Evolutionary conservation across 2,888 invertebrate genomes (phyloP), one percentile per base, ranked within the genome.

Genomic region (Hypselothyrea guttata): DNA sequence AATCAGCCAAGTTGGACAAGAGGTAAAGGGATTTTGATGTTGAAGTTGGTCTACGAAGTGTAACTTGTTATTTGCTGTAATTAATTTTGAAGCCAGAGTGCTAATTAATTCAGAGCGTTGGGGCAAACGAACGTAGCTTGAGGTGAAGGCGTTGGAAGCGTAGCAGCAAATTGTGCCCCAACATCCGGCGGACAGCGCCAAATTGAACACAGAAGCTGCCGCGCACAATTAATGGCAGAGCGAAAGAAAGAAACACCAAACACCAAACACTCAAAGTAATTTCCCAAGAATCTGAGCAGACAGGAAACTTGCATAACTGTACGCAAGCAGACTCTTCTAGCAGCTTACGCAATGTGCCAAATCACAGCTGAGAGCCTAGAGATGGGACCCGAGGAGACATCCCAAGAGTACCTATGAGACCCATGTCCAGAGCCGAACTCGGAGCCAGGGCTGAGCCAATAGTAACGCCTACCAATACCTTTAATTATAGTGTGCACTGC

Each of bases 381-480:
- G n/a, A 18, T 18, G 16, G 7, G n/a, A n/a, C n/a, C n/a, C n/a
- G n/a, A n/a, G n/a, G n/a, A n/a, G n/a, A n/a, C n/a, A n/a, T n/a
- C n/a, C n/a, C n/a, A n/a, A n/a, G n/a, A n/a, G n/a, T n/a, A n/a
- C n/a, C n/a, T n/a, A n/a, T 22, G 22, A 22, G 22, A 22, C 22
- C 2, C 22, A 22, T n/a, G n/a, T n/a, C n/a, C 22, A 22, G 22
- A 4, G 22, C 22, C 22, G 2, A 22, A 2, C 22, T 22, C 22
- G n/a, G n/a, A 55, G 62, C 28, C 42, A 62, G 38, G 52, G 46
- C 63, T 75, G 81, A 83, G 79, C 84, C 84, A 85, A 85, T 85
- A 85, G 84, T 83, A 76, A 85, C 81, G 85, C 81, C 85, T 73
- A 71, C 74, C 85, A 85, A 81, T 81, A 85, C 81, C 74, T 85